Percentiles rank a stretch among this genome's conserved stretches.
These are phyloP conservation scores for Octodon degus DNA, from an alignment of 2,113 vertebrate species.

Conservation along the genomic window DNA sequence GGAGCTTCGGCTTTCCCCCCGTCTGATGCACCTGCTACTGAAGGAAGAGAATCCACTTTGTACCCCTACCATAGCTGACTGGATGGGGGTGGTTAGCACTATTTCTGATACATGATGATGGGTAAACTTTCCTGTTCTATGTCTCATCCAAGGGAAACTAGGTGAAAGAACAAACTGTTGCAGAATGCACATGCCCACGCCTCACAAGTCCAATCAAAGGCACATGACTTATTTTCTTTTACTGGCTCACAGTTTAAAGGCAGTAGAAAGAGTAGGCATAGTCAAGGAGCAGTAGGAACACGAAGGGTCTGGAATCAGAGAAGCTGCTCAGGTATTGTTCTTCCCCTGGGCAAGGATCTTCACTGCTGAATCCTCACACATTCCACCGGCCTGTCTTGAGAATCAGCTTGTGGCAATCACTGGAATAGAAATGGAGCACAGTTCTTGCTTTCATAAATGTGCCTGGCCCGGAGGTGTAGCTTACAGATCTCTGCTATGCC, in stretches of 20 bases:
- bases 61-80: background rate
- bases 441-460: background rate
- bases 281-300: background rate
- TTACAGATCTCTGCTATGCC: background rate
- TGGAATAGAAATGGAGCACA: background rate
- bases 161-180: background rate
- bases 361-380: background rate
- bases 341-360: background rate
- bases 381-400: background rate
- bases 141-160: background rate
- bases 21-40: background rate
- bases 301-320: background rate
- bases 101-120: background rate
- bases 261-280: background rate
- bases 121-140: slow-evolving; percentile 8
- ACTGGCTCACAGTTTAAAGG: background rate
- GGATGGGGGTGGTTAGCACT: background rate
- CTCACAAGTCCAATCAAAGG: background rate
- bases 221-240: slow-evolving; percentile 11
- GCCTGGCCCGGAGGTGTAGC: background rate
- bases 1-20: background rate
- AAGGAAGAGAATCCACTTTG: background rate
- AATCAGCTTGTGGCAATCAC: background rate
- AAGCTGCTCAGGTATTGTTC: background rate
- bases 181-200: background rate